These are phyloP conservation scores for Pseudomyrmex pallidus DNA, from an alignment of 1,140 invertebrate species.

Conservation along the genomic window DNA sequence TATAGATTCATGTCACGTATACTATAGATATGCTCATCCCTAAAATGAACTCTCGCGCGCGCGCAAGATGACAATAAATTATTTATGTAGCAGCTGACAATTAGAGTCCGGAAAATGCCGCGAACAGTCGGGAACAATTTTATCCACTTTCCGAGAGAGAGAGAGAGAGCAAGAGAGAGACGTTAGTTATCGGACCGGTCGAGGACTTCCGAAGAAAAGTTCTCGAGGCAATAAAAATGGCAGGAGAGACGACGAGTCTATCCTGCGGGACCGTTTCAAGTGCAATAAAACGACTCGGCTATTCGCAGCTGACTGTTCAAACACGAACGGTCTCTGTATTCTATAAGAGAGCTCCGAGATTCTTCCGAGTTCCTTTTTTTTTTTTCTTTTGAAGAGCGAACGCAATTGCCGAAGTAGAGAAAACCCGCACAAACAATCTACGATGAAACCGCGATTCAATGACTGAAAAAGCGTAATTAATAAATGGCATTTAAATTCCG, in stretches of 20 bases:
- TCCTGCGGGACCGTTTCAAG: slow-evolving; percentile 41
- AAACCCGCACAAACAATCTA: neutral
- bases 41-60: no score
- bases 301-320: slow-evolving; percentile 37
- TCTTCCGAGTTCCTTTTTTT: neutral
- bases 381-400: neutral
- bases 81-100: neutral
- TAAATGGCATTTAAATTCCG: neutral
- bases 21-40: no score
- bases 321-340: slow-evolving; percentile 23
- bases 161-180: no score
- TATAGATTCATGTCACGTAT: no score
- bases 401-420: neutral
- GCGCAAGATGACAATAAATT: neutral
- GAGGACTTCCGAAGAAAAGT: slow-evolving; percentile 25
- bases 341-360: slow-evolving; percentile 10
- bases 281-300: slow-evolving; percentile 62
- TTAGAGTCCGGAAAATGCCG: neutral
- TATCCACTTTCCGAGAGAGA: neutral
- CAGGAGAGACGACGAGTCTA: slow-evolving; percentile 49
- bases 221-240: slow-evolving; percentile 60
- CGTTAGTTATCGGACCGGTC: slow-evolving; percentile 11
- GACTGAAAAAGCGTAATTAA: neutral
- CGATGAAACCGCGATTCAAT: neutral
- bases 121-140: slow-evolving; percentile 34